Evolutionary conservation across 1,140 invertebrate species (phyloP).

Genomic region (Geopemphigus sp.): DNA sequence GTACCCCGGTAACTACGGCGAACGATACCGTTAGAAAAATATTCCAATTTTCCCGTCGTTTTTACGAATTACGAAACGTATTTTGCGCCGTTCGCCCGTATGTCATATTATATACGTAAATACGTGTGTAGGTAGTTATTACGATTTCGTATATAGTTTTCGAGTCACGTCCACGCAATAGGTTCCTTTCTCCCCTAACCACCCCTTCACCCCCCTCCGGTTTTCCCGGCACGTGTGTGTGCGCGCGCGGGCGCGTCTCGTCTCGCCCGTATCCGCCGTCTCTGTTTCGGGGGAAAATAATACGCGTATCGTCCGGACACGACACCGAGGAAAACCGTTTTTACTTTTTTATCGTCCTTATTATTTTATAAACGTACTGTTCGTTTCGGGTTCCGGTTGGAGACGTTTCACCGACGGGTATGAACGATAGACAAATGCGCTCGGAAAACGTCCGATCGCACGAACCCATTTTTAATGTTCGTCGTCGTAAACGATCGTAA

Average conservation of each 20-base stretch:
- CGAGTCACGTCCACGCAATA: slow-evolving; percentile 22
- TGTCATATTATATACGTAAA: not conserved
- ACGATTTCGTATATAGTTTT: not conserved
- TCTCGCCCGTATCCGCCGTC: not conserved
- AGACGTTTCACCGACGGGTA: too few relatives aligned
- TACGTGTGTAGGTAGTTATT: not conserved
- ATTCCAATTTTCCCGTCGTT: not conserved
- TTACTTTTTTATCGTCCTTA: not conserved
- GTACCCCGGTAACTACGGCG: too few relatives aligned
- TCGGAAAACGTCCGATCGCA: too few relatives aligned
- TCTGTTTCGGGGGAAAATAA: slow-evolving; percentile 15
- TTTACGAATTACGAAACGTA: not conserved
- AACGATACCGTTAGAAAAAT: not conserved
- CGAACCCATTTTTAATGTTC: too few relatives aligned
- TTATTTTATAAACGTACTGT: too few relatives aligned
- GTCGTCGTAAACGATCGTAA: too few relatives aligned
- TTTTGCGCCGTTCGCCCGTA: not conserved
- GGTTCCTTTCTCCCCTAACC: too few relatives aligned
- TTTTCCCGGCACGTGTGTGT: slow-evolving; percentile 4
- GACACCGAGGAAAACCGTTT: too few relatives aligned
- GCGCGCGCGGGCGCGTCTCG: not conserved
- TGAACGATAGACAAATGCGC: too few relatives aligned
- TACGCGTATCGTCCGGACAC: not conserved
- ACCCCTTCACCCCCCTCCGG: too few relatives aligned
- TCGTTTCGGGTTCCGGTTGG: too few relatives aligned